phyloP scores from a whole-genome alignment of 2,113 vertebrate species.

The Callionymus lyra region DNA sequence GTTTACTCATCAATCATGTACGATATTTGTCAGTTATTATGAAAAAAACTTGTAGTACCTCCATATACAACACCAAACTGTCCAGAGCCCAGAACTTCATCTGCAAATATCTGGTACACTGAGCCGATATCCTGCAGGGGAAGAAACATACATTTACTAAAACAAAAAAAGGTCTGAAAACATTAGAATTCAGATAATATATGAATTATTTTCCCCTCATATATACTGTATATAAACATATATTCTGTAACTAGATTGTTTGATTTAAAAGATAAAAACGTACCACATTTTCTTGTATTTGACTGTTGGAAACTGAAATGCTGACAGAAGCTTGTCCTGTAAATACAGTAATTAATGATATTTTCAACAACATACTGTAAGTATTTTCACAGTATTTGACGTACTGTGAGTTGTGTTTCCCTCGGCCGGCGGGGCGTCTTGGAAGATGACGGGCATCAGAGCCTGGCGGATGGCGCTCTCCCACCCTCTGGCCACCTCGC shows the following conservation, averaged over 20 bases:
- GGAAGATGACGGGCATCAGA: slow-evolving; percentile 82
- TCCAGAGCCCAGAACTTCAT: slow-evolving; percentile 83
- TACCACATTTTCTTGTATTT: slow-evolving; percentile 87
- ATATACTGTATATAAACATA: too few relatives aligned
- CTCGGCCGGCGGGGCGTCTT: slow-evolving; percentile 67
- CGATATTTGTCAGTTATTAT: neutral
- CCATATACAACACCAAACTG: slow-evolving; percentile 90
- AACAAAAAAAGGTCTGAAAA: too few relatives aligned
- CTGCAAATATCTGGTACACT: slow-evolving; percentile 87
- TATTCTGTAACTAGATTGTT: too few relatives aligned
- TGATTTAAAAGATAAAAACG: slow-evolving; percentile 18
- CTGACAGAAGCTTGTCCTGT: slow-evolving; percentile 81
- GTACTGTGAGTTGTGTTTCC: slow-evolving; percentile 73
- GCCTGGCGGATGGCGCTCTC: slow-evolving; percentile 80
- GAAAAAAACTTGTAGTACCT: slow-evolving; percentile 51
- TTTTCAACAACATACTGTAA: neutral
- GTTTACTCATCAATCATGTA: too few relatives aligned
- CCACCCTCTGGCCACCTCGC: slow-evolving; percentile 75
- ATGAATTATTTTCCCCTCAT: too few relatives aligned
- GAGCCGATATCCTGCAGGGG: slow-evolving; percentile 76
- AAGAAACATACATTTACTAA: neutral
- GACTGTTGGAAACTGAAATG: slow-evolving; percentile 85
- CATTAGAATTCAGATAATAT: too few relatives aligned
- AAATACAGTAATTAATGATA: slow-evolving; percentile 8
- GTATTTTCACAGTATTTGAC: slow-evolving; percentile 27